Evolutionary conservation across 2,113 vertebrate genomes (phyloP).

Genomic region (Ptychochromis oligacanthus): DNA sequence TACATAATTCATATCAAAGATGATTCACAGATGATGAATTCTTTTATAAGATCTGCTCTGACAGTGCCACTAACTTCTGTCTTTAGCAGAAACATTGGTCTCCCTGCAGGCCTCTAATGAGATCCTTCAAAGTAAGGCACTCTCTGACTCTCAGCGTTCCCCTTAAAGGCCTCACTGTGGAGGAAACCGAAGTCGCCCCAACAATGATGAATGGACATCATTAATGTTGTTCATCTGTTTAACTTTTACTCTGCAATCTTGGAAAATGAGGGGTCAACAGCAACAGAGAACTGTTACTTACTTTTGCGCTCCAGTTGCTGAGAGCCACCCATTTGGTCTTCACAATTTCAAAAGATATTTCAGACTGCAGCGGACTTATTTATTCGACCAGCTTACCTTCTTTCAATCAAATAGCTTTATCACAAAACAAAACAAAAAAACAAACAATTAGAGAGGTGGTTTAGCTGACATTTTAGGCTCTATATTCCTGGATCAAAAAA

Average conservation of each 20-base stretch:
- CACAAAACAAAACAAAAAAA: no score
- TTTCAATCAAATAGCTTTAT: conserved; percentile 9
- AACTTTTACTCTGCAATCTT: conserved; percentile 72
- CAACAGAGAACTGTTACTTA: conserved; percentile 67
- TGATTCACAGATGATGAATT: background rate
- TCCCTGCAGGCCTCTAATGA: conserved; percentile 49
- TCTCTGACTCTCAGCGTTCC: conserved; percentile 38
- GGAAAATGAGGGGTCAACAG: conserved; percentile 73
- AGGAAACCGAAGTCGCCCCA: conserved; percentile 67
- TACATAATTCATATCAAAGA: background rate
- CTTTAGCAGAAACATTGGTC: conserved; percentile 28
- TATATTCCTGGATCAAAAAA: background rate
- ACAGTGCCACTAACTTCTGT: conserved; percentile 21
- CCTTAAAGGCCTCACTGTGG: conserved; percentile 63
- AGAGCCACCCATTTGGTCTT: conserved; percentile 55
- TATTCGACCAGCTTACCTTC: background rate
- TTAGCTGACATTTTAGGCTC: conserved; percentile 10
- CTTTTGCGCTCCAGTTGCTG: conserved; percentile 61
- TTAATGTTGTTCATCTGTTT: conserved; percentile 81
- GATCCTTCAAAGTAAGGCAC: conserved; percentile 57
- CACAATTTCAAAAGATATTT: conserved; percentile 51
- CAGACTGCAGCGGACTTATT: background rate
- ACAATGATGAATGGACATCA: conserved; percentile 81
- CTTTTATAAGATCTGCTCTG: background rate
- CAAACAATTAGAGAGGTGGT: background rate